These are phyloP conservation scores for Pyrgilauda ruficollis DNA, from an alignment of 2,113 vertebrate genomes.

Conservation along the genomic window DNA sequence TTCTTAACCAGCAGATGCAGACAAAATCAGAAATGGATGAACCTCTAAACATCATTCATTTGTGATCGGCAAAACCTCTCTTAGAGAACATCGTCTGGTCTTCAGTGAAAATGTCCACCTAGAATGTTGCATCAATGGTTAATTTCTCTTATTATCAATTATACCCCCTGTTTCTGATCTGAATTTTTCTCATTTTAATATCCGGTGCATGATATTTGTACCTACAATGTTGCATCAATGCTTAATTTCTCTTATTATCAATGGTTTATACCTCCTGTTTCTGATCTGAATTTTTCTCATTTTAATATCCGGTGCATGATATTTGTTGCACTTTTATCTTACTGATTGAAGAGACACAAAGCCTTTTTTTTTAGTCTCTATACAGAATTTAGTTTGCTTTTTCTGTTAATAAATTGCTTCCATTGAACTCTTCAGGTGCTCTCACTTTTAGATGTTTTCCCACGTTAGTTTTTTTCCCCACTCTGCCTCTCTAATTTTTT, in stretches of 20 bases:
- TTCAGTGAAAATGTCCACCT: not conserved
- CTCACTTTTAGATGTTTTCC: not conserved
- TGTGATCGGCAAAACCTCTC: not conserved
- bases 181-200: not conserved
- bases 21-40: not conserved
- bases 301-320: not conserved
- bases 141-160: not conserved
- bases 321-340: not conserved
- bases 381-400: not conserved
- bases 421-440: not conserved
- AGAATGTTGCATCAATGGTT: not conserved
- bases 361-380: not conserved
- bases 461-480: not conserved
- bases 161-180: not conserved
- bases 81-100: not conserved
- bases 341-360: not conserved
- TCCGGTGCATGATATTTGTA: not conserved
- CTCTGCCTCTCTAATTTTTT: not conserved
- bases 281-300: not conserved
- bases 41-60: not conserved
- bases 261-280: not conserved
- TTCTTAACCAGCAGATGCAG: not conserved
- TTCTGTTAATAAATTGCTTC: not conserved
- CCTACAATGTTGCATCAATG: not conserved
- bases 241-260: not conserved